Conservation (phyloP, 2,113 vertebrate genomes). For the Eulacestoma nigropectus region DNA sequence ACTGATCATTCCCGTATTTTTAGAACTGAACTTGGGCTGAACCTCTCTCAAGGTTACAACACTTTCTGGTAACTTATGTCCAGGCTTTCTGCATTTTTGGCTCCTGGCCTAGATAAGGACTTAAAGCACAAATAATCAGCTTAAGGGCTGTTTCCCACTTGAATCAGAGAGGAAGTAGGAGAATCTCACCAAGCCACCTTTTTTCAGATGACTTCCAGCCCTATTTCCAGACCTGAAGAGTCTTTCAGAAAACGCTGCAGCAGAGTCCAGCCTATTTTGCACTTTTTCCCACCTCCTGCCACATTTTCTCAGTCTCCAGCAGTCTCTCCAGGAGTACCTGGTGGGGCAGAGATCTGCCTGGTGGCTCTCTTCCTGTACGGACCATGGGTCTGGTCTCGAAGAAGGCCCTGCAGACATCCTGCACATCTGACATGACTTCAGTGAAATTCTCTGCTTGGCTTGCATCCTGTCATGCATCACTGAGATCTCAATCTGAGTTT, state of each 20-base stretch:
- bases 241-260: neutral
- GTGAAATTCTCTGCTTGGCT: neutral
- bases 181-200: neutral
- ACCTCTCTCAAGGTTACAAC: conserved; percentile 26
- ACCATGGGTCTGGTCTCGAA: rapidly evolving
- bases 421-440: neutral
- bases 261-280: neutral
- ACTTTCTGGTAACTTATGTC: neutral
- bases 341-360: neutral
- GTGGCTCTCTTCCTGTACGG: rapidly evolving
- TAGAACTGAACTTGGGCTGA: conserved; percentile 59
- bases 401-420: neutral
- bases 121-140: conserved; percentile 17
- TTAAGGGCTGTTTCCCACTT: neutral
- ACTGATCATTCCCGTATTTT: neutral
- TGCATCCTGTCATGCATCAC: neutral
- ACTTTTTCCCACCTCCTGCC: neutral
- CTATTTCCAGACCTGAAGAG: neutral
- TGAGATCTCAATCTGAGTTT: neutral
- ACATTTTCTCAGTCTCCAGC: neutral
- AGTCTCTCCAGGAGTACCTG: neutral
- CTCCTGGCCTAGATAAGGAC: conserved; percentile 10
- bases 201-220: neutral
- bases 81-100: conserved; percentile 21
- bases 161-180: neutral